These are phyloP conservation scores for Drepana arcuata DNA, from an alignment of 1,140 invertebrate genomes.

Conservation along the genomic window DNA sequence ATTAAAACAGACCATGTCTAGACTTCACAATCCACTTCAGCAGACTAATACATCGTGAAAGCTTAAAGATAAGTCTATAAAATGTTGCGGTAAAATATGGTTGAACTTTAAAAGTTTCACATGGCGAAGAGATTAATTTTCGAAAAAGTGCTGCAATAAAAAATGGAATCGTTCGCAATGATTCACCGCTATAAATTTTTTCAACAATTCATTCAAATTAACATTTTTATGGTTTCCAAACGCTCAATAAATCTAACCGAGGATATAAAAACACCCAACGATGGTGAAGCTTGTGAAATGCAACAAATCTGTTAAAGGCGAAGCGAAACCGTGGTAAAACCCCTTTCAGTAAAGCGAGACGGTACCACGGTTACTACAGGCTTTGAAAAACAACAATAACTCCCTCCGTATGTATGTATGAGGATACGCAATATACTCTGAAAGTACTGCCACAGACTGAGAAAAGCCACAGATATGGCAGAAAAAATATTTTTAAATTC, in stretches of 20 bases:
- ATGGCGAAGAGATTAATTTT: too few species aligned
- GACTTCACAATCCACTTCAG: background rate
- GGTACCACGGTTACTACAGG: conserved; percentile 33
- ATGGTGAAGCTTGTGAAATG: conserved; percentile 23
- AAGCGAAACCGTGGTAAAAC: conserved; percentile 40
- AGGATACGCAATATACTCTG: conserved; percentile 65
- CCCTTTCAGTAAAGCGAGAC: conserved; percentile 50
- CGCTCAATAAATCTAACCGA: conserved; percentile 50
- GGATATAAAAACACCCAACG: conserved; percentile 36
- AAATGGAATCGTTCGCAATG: too few species aligned
- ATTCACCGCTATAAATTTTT: conserved; percentile 37
- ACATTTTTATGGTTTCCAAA: conserved; percentile 62
- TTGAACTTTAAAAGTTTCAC: too few species aligned
- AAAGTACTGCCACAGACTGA: conserved; percentile 40
- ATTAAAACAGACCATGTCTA: too few species aligned
- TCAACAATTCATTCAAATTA: conserved; percentile 39
- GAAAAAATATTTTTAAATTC: too few species aligned
- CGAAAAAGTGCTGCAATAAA: too few species aligned
- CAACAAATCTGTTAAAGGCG: conserved; percentile 45
- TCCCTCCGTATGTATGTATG: conserved; percentile 51
- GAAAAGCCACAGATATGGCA: too few species aligned
- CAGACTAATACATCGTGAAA: background rate
- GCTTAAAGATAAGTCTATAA: conserved; percentile 3
- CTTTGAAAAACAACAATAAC: conserved; percentile 69
- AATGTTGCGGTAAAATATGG: too few species aligned